Percentiles rank a stretch among this genome's conserved stretches.
These are phyloP conservation scores for Chanos chanos DNA, from an alignment of 2,797 vertebrate species.

Conservation along the genomic window DNA sequence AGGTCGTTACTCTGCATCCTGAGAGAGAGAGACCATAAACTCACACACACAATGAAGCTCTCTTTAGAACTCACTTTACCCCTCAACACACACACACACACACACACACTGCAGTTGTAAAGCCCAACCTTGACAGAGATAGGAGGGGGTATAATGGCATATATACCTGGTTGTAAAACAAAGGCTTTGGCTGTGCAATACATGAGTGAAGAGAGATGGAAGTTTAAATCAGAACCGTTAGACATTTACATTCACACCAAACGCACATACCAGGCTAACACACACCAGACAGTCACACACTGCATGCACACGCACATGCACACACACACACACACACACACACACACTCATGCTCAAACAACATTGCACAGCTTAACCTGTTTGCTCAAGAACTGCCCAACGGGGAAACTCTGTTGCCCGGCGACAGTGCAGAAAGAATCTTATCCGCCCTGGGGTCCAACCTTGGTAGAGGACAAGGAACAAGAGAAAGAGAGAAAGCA, in stretches of 20 bases:
- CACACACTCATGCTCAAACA: slow-evolving; percentile 57
- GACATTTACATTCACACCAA: too few species aligned
- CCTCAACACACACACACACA: slow-evolving; percentile 27
- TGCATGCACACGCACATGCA: slow-evolving; percentile 43
- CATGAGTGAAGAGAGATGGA: slow-evolving; percentile 2
- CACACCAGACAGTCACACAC: too few species aligned
- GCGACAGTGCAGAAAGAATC: slow-evolving; percentile 17
- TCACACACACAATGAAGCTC: slow-evolving; percentile 63
- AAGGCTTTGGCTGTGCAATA: background rate
- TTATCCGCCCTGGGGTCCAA: slow-evolving; percentile 13
- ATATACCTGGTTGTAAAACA: background rate
- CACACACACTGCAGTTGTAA: slow-evolving; percentile 62
- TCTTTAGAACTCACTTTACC: slow-evolving; percentile 62
- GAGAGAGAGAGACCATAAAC: slow-evolving; percentile 66
- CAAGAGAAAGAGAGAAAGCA: background rate
- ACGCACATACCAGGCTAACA: too few species aligned
- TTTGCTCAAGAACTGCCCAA: slow-evolving; percentile 17
- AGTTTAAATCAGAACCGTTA: background rate
- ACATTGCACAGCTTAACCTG: background rate
- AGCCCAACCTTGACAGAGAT: slow-evolving; percentile 72
- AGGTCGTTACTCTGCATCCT: slow-evolving; percentile 70
- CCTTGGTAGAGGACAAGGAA: slow-evolving; percentile 32
- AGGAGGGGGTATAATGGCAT: background rate
- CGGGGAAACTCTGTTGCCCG: slow-evolving; percentile 24
- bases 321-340: slow-evolving; percentile 43